Conservation (phyloP, 2,888 invertebrate genomes). For the Microdon myrmicae region DNA sequence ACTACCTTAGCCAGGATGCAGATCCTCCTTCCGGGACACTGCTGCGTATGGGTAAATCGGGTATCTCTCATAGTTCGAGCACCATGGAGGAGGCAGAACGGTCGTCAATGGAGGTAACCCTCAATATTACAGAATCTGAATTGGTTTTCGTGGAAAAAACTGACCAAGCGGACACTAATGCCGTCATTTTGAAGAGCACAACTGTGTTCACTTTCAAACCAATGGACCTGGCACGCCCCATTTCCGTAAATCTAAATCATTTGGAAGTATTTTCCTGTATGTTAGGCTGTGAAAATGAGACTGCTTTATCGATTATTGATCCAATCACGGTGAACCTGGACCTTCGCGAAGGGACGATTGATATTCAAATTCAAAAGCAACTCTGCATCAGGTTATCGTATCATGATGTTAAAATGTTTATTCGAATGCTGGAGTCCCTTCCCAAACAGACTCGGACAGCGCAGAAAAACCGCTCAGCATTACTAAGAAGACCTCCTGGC, state of each 20-base stretch:
- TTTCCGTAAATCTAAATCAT: slow-evolving; percentile 88
- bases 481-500: slow-evolving; percentile 20
- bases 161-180: slow-evolving; percentile 88
- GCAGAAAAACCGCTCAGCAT: slow-evolving; percentile 60
- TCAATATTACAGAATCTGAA: slow-evolving; percentile 96
- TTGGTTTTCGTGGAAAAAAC: slow-evolving; percentile 93
- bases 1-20: slow-evolving; percentile 75
- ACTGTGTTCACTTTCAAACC: slow-evolving; percentile 86
- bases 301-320: slow-evolving; percentile 93
- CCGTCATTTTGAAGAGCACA: slow-evolving; percentile 92
- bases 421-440: slow-evolving; percentile 86
- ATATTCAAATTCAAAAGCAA: slow-evolving; percentile 74
- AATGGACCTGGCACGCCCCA: slow-evolving; percentile 75
- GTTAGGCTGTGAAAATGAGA: slow-evolving; percentile 89
- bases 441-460: slow-evolving; percentile 81
- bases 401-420: slow-evolving; percentile 91
- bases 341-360: slow-evolving; percentile 69
- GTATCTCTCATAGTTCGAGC: slow-evolving; percentile 25
- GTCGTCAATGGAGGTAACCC: slow-evolving; percentile 76
- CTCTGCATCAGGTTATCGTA: slow-evolving; percentile 89
- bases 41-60: slow-evolving; percentile 17
- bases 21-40: slow-evolving; percentile 62
- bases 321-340: slow-evolving; percentile 87
- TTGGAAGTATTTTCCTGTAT: slow-evolving; percentile 94
- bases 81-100: slow-evolving; percentile 35